Base-by-base conservation (phyloP, 2,888 invertebrate species). In the Hedya salicella region DNA sequence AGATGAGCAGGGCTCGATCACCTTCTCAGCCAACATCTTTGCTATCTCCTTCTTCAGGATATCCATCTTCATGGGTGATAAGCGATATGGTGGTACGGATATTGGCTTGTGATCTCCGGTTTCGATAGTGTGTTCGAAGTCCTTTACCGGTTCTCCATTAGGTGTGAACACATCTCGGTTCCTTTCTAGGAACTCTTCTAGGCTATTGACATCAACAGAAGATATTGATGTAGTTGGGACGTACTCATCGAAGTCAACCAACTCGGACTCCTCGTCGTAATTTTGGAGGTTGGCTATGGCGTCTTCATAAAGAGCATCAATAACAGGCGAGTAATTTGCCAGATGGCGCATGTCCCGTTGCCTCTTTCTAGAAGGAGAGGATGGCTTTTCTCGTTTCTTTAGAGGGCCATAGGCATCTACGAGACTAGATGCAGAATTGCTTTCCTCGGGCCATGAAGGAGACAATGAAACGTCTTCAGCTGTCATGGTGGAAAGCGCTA, bases 1-100 rank as follows among this genome's bases (percentile, higher is more conserved):
- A 3, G 80, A 79, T 36, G 76, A 73, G 57, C 78, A 50, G 0
- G 50, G 75, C 74, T 69, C 79, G 1, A 83, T 80, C 2, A 84
- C 70, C 0, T 25, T 25, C 25, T 25, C 25, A 25, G 25, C 25
- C 6, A 25, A 48, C 48, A 1, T 48, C 48, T 19, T 19, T 19
- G 19, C 19, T 11, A 25, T 25, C 6, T 25, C 25, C 25, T 25
- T 25, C 25, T 25, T 25, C 3, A 25, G 25, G 25, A 25, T 25
- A 5, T 25, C 25, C 3, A 6, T 25, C 25, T 25, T 25, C 1
- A 25, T 3, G 6, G 25, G 25, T 3, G 25, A 25, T 25, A 25
- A 6, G 6, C 25, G 25, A 25, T 25, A 25, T 6, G 25, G 25
- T 25, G 25, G 25, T 6, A 25, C 25, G 3, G 25, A 25, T 36